Evolutionary conservation across 2,888 invertebrate species (phyloP), one percentile per base, ranked within the genome.

Genomic region (Yponomeuta malinellus): DNA sequence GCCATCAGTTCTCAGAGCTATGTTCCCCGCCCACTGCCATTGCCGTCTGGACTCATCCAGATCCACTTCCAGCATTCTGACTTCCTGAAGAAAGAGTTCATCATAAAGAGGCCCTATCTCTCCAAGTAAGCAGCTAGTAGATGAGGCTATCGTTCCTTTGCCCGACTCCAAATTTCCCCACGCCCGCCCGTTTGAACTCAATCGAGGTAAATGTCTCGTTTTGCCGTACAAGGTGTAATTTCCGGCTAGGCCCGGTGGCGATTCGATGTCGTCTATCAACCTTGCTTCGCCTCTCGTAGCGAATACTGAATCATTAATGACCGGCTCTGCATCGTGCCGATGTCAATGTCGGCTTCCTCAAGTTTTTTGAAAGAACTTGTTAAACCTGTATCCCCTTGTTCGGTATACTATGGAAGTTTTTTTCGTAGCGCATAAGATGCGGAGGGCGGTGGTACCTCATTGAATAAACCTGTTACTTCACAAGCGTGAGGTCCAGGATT

Each of bases 251-350:
- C 12, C 65, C 3, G 3, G 9, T 29, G 29, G n/a, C 63, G 63
- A 63, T 29, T 63, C 65, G 65, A 10, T 64, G 29, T 64, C 33
- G 33, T 31, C 65, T 65, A 31, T 29, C 10, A 33, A 65, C 65
- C 65, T 65, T 65, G 65, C 65, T n/a, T 65, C 33, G 65, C 65
- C 65, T 65, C 65, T 65, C 31, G 65, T 12, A 65, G 33, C 65
- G 65, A 65, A 33, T 59, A 59, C 65, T 65, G 65, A 65, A 65
- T 65, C 29, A 31, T 65, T 65, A 33, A 65, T 65, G 33, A 65
- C 65, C 65, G 33, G 10, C 33, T 63, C 63, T 23, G 29, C 65
- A 65, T 31, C 65, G 6, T 65, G 65, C 65, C 31, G 6, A 65
- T 65, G 33, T 65, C 65, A 65, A 65, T 31, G 65, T 65, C 65